phyloP scores from a whole-genome alignment of 2,888 invertebrate genomes.

The Orthosia gracilis region DNA sequence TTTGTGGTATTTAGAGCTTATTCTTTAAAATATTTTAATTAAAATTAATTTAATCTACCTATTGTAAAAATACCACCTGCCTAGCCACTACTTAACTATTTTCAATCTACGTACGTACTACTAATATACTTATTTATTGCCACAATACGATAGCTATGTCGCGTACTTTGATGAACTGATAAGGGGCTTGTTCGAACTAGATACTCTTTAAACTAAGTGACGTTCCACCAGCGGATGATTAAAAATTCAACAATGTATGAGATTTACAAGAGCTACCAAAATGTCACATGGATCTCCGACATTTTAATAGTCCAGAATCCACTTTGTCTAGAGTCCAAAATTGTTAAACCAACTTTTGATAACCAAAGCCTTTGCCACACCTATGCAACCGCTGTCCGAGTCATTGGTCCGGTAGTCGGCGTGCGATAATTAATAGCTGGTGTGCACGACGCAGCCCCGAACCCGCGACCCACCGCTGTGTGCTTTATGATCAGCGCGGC shows the following conservation, averaged over 20 bases:
- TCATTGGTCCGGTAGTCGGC: constrained; percentile 62
- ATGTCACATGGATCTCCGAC: not conserved
- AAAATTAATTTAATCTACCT: not conserved
- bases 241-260: no score
- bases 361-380: constrained; percentile 53
- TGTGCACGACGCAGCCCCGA: constrained; percentile 74
- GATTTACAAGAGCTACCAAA: no score
- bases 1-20: no score
- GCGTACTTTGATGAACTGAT: no score
- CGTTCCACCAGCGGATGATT: no score
- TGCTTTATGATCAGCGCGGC: constrained; percentile 63
- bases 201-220: no score
- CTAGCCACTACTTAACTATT: no score
- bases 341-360: not conserved
- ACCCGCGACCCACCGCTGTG: constrained; percentile 74
- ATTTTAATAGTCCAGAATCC: not conserved
- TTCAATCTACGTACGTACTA: no score
- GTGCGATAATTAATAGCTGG: constrained; percentile 79
- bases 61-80: not conserved
- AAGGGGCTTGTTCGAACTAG: no score
- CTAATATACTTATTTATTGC: no score
- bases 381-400: constrained; percentile 22
- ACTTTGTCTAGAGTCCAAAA: not conserved
- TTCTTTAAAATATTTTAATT: no score
- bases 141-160: no score